Base-by-base conservation (phyloP, 2,113 vertebrate species). In the Larimichthys crocea region DNA sequence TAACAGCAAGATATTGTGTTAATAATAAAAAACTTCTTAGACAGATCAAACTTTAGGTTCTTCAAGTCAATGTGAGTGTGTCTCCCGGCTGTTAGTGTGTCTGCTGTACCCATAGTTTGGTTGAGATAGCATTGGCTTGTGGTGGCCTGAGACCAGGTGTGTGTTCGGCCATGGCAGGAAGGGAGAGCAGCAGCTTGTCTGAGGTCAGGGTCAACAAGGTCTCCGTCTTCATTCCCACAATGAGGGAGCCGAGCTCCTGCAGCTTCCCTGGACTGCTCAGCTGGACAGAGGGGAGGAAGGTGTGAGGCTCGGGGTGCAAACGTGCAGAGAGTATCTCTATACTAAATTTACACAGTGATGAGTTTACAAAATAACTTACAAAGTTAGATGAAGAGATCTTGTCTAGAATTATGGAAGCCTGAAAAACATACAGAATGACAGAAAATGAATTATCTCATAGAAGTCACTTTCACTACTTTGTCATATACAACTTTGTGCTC, bases 61-160 rank as follows among this genome's bases (percentile, higher is more conserved):
- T 24, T 40, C 3, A 49, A 31, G 11, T 66, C 22, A 17, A 4
- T 26, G 24, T 65, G 26, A 48, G 5, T 4, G 29, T 49, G 29
- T 65, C 14, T 40, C 2, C n/a, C 24, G 15, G 40, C 8, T 7
- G 1, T 14, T 8, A 35, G 50, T 65, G 64, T 59, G 52, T 50
- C 56, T 67, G 42, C 49, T 61, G 16, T 93, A 96, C 95, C 95
- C 96, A 96, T 62, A 96, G 91, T 81, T 94, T 95, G 56, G 91
- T 94, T 55, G 94, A 44, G 63, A 95, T 68, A 22, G 92, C 83
- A 11, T 92, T 93, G 76, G 85, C 82, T 79, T 95, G 95, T 5
- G 88, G 63, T 1, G 89, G 88, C 66, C 83, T 92, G 82, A 95
- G 89, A 52, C 76, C 74, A 3, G 64, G 64, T 12, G 50, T 85